phyloP scores from a whole-genome alignment of 2,113 vertebrate genomes.

The Bombycilla garrulus region DNA sequence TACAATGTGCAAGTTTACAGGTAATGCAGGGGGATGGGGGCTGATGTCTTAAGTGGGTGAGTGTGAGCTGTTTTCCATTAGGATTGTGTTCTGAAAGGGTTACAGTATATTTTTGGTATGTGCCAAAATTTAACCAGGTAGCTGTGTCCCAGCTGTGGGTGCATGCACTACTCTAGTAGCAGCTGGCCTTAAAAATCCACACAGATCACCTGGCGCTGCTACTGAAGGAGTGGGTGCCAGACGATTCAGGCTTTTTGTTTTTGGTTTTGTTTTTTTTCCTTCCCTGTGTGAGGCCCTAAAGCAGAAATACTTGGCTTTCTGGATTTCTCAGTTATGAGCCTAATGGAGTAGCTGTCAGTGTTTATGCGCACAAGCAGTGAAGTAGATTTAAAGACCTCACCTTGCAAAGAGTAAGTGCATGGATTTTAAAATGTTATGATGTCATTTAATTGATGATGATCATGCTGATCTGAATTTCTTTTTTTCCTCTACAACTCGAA shows the following conservation, averaged over 20 bases:
- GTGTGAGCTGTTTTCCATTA: fast-evolving
- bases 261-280: fast-evolving
- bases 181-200: background rate
- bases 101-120: fast-evolving
- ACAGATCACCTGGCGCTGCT: background rate
- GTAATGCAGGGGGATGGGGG: background rate
- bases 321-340: background rate
- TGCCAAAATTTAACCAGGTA: background rate
- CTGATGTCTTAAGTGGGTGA: background rate
- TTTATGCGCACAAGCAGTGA: fast-evolving
- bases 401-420: background rate
- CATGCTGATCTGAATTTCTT: background rate
- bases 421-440: background rate
- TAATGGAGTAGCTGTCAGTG: background rate
- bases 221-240: fast-evolving
- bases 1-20: background rate
- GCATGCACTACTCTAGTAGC: background rate
- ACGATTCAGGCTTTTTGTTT: too few relatives aligned
- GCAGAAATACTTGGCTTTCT: background rate
- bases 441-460: background rate
- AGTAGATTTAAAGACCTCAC: background rate
- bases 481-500: fast-evolving
- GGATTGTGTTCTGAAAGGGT: background rate
- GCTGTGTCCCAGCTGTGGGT: fast-evolving
- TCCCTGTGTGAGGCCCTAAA: fast-evolving